Evolutionary conservation across 2,888 invertebrate genomes (phyloP), one percentile per base, ranked within the genome.

Genomic region (Incurvaria masculella): DNA sequence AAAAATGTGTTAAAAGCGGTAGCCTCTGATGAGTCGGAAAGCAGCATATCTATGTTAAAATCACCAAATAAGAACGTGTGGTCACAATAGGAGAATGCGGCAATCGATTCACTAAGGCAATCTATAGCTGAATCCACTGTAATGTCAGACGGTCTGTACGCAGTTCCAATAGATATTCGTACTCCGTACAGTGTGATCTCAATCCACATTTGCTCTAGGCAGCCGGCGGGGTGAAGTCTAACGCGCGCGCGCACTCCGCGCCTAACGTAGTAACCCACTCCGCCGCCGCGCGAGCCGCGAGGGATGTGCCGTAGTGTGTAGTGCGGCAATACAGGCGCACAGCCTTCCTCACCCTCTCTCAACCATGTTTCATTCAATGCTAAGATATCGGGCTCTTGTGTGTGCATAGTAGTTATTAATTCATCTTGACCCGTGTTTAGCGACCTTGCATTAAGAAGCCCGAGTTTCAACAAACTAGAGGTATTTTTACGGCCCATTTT

Each of bases 331-430:
- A 26, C 18, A 18, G 46, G 40, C n/a, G 26, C 23, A 21, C 5
- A 46, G 5, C 21, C 14, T 11, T 46, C 46, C 26, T 42, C 23
- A 5, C 41, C 41, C 1, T 41, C 46, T n/a, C 41, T 40, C 19
- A 41, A 16, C 46, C 41, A 41, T 8, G 41, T 46, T 40, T 46
- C 46, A 41, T 46, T 46, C 4, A 46, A 26, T 18, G 41, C 46
- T 19, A 46, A 26, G 3, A 46, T 27, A 41, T 46, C 46, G 4
- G 46, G 46, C 19, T 40, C 27, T 18, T 26, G 27, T n/a, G 4
- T 46, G 2, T 41, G 18, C 18, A 46, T 10, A 23, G 19, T 11
- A 5, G 27, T n/a, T 21, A 4, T 26, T 18, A 46, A 18, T 19
- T 46, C 27, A 18, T 46, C 41, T 19, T 46, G 23, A 14, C 46